These are phyloP conservation scores for Agrilus cyanescens DNA, from an alignment of 2,888 invertebrate species.

Conservation along the genomic window DNA sequence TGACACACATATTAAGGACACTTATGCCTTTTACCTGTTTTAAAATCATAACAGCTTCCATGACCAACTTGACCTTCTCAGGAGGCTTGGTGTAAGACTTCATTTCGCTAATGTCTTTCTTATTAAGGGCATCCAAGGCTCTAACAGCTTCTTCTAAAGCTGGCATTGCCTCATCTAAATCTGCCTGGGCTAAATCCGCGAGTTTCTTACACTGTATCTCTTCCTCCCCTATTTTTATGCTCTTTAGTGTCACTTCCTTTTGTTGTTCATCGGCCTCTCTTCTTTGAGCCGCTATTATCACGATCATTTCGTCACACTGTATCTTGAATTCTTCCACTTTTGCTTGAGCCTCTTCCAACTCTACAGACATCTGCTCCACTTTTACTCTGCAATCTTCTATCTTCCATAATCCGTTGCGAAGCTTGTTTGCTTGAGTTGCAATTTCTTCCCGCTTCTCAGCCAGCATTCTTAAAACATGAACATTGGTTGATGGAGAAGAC, in stretches of 20 bases:
- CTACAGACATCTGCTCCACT: conserved; percentile 74
- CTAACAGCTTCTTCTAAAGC: conserved; percentile 73
- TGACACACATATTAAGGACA: no score
- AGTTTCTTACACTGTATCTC: conserved; percentile 70
- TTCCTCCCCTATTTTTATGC: conserved; percentile 65
- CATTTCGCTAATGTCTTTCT: conserved; percentile 80
- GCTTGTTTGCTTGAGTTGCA: conserved; percentile 62
- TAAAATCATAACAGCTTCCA: conserved; percentile 83
- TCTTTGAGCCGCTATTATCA: conserved; percentile 68
- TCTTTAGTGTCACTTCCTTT: conserved; percentile 59
- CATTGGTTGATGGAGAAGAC: neutral
- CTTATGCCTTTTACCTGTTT: conserved; percentile 41
- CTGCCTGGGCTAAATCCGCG: conserved; percentile 70
- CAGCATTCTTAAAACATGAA: conserved; percentile 46
- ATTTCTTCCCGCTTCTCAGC: conserved; percentile 58
- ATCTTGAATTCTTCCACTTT: conserved; percentile 66
- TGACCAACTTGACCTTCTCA: conserved; percentile 74
- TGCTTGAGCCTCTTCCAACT: conserved; percentile 64
- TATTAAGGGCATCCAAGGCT: conserved; percentile 69
- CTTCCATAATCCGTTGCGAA: conserved; percentile 72
- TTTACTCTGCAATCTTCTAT: conserved; percentile 75
- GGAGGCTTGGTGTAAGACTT: conserved; percentile 84
- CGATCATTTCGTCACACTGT: conserved; percentile 77
- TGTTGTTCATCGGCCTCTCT: conserved; percentile 74
- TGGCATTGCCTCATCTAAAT: conserved; percentile 77